These are phyloP conservation scores for Imbricaverruca yamaguchii DNA, from an alignment of 2,888 invertebrate species.

Conservation along the genomic window DNA sequence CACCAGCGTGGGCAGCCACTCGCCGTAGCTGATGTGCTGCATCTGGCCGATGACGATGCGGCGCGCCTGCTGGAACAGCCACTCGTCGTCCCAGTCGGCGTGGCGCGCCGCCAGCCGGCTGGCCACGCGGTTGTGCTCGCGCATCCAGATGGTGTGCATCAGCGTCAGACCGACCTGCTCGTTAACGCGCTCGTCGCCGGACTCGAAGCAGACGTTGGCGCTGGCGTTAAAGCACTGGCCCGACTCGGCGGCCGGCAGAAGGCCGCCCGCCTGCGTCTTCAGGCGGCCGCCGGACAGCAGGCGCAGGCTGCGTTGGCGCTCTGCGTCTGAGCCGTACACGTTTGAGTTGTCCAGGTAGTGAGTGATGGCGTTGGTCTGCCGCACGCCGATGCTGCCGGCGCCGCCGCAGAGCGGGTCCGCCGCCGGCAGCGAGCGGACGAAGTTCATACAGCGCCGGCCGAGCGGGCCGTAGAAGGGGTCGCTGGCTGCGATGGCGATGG, in stretches of 20 bases:
- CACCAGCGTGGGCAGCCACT: constrained; percentile 67
- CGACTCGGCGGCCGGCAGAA: background rate
- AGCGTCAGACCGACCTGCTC: constrained; percentile 57
- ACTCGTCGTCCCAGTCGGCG: constrained; percentile 48
- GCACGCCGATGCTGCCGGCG: background rate
- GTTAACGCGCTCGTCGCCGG: constrained; percentile 19
- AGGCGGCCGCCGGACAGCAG: constrained; percentile 55
- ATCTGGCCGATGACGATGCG: constrained; percentile 47
- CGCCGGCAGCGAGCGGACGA: constrained; percentile 53
- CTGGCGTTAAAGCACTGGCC: background rate
- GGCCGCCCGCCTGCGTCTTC: constrained; percentile 33
- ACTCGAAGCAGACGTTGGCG: background rate
- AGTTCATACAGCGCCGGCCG: constrained; percentile 56
- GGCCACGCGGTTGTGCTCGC: constrained; percentile 48
- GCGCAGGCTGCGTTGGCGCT: constrained; percentile 52
- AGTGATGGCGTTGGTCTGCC: constrained; percentile 64
- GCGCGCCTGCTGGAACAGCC: constrained; percentile 48
- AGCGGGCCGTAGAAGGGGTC: constrained; percentile 45
- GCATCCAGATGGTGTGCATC: constrained; percentile 57
- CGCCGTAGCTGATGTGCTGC: constrained; percentile 71
- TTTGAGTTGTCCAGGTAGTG: constrained; percentile 66
- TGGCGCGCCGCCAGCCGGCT: constrained; percentile 41
- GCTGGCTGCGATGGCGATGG: constrained; percentile 51
- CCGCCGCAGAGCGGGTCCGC: background rate
- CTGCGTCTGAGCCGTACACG: constrained; percentile 60